Evolutionary conservation across 2,888 invertebrate genomes (phyloP), one percentile per base, ranked within the genome.

Genomic region (Chrysina gloriosa): DNA sequence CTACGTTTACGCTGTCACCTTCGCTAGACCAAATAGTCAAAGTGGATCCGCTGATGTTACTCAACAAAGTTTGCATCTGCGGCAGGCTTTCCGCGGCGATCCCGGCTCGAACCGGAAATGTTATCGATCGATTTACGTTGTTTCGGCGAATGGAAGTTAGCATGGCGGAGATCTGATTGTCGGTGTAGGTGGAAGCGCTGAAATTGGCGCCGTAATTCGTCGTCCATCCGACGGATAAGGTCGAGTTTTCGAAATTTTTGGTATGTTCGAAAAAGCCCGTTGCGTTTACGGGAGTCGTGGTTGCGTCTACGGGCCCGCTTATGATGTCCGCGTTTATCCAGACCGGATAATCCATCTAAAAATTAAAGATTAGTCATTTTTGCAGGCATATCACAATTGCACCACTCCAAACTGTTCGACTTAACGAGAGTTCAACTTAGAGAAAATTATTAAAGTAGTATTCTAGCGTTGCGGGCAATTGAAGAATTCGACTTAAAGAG

Each of bases 281-380:
- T 0, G 90, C 83, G 77, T 92, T 87, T 0, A 95, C 90, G 0
- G 92, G 91, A 45, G 77, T 80, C 0, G 84, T 78, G 2, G 84
- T 85, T 5, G 86, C 81, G 66, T 90, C 86, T 0, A 91, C 87
- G 0, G 95, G 95, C 0, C 96, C 96, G 0, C 84, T 79, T 3
- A 94, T 83, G 71, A 96, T 93, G 81, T 96, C 96, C 0, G 96
- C 95, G 81, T 96, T 96, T 67, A 96, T 81, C 93, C 94, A 95
- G 2, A 96, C 79, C 0, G 95, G 95, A 76, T 89, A 90, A 0
- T 82, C 84, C 74, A 89, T 84, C 92, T 94, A 81, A 42, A 81
- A 61, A 39, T 14, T 19, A 39, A 39, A 21, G 3, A 45, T 19
- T 3, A 16, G 21, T 45, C 5, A 6, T 39, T 11, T 7, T 36